Evolutionary conservation across 2,888 invertebrate genomes (phyloP), one percentile per base, ranked within the genome.

Genomic region (Drosophila cognata): DNA sequence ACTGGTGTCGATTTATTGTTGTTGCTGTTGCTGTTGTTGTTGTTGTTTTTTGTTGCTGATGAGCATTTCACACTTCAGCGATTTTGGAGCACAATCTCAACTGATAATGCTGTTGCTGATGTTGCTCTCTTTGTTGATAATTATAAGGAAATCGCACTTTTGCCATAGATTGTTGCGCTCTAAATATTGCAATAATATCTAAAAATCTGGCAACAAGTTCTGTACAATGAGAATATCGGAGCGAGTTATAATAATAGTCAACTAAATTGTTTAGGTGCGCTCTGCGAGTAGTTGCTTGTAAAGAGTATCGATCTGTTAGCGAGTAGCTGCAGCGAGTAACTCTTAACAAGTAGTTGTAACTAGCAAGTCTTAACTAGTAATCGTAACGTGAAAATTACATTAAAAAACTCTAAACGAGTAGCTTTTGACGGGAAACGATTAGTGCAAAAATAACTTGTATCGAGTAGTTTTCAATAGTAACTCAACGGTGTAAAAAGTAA

Each of bases 51-150:
- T 71, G 28, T 2, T 71, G 16, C 7, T 43, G 35, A 10, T 77
- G 77, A 65, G 60, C 64, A 64, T 55, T 81, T 81, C 68, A 77
- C 78, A 81, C 78, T 78, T 77, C 81, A 72, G 67, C 67, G 64
- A 48, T 43, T 77, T 71, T 48, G 41, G 63, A 71, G 77, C 63
- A 80, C 63, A 66, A 41, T 69, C 60, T 51, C 46, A 48, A 55
- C 8, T 31, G 43, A 61, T 61, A 55, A 35, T 56, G 21, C 28
- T 28, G n/a, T 10, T 36, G 13, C 0, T 50, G 50, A 1, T 41
- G 7, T 31, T 31, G 21, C 11, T 61, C n/a, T 36, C 28, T 2
- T 18, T 51, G 29, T 29, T 28, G 36, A 71, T 21, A 41, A 33
- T 65, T 50, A 16, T n/a, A 33, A 31, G 25, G 55, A 33, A 31